Conservation (phyloP, 2,888 invertebrate species). For the Lasioglossum morio region DNA sequence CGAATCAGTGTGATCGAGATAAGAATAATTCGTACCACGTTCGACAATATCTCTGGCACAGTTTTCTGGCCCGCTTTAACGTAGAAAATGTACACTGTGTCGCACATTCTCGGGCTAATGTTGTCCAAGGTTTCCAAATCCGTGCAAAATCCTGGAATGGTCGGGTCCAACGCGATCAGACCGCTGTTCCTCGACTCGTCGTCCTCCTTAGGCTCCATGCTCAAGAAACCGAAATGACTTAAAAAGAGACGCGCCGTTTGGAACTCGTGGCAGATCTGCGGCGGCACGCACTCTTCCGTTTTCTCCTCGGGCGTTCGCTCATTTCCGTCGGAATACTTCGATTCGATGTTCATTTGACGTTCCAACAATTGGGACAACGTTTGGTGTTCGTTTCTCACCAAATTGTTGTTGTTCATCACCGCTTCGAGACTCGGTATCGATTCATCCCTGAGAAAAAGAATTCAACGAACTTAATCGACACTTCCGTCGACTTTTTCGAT, state of each 20-base stretch:
- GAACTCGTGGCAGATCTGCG: conserved; percentile 94
- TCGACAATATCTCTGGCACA: conserved; percentile 92
- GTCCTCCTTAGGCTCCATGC: conserved; percentile 78
- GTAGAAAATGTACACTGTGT: conserved; percentile 97
- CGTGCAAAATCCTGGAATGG: conserved; percentile 89
- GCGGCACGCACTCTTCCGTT: conserved; percentile 91
- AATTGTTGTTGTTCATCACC: conserved; percentile 87
- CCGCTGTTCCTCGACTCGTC: conserved; percentile 84
- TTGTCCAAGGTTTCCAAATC: conserved; percentile 94
- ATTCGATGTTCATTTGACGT: conserved; percentile 87
- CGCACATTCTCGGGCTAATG: conserved; percentile 93
- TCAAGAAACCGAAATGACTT: conserved; percentile 97
- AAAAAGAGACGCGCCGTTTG: conserved; percentile 97
- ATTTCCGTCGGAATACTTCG: conserved; percentile 82
- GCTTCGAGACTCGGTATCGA: conserved; percentile 96
- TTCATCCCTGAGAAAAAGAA: conserved; percentile 88
- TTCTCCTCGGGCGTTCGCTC: conserved; percentile 83
- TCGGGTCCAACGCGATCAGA: conserved; percentile 90
- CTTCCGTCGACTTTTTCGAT: conserved; percentile 1
- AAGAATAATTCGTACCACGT: conserved; percentile 86
- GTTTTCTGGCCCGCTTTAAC: conserved; percentile 93
- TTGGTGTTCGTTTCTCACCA: conserved; percentile 86
- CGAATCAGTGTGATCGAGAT: not conserved
- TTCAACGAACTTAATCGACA: not conserved
- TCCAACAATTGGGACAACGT: conserved; percentile 90